These are phyloP conservation scores for Drosophila eohydei DNA, from an alignment of 2,888 invertebrate genomes.

Conservation along the genomic window DNA sequence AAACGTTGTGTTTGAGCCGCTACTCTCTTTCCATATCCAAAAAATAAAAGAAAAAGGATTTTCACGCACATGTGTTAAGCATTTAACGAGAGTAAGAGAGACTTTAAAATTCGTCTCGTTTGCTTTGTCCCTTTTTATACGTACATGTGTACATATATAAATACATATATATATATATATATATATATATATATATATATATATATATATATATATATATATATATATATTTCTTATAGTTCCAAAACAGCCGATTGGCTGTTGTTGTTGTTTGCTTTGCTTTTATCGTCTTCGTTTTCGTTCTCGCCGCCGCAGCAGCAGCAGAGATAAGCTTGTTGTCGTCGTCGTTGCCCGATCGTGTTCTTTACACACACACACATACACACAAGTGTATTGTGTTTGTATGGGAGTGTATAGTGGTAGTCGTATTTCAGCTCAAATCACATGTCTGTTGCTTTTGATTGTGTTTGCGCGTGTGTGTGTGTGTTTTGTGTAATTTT, in stretches of 20 bases:
- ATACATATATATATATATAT: background rate
- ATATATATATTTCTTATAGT: slow-evolving; percentile 25
- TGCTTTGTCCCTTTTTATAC: slow-evolving; percentile 49
- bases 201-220: slow-evolving; percentile 12
- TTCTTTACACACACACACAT: slow-evolving; percentile 41
- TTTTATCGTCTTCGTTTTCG: slow-evolving; percentile 73
- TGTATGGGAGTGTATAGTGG: slow-evolving; percentile 50
- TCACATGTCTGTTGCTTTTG: slow-evolving; percentile 59
- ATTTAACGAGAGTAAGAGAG: slow-evolving; percentile 26
- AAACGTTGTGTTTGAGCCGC: slow-evolving; percentile 15
- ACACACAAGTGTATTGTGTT: slow-evolving; percentile 26
- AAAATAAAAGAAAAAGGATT: slow-evolving; percentile 59
- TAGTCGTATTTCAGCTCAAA: slow-evolving; percentile 72
- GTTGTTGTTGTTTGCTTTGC: slow-evolving; percentile 72
- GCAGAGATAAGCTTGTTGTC: slow-evolving; percentile 69
- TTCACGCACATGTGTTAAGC: slow-evolving; percentile 71
- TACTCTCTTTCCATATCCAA: slow-evolving; percentile 10
- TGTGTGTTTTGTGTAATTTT: slow-evolving; percentile 54
- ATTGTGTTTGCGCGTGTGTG: slow-evolving; percentile 27
- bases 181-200: slow-evolving; percentile 7
- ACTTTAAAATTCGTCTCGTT: slow-evolving; percentile 40
- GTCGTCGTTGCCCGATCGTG: slow-evolving; percentile 55
- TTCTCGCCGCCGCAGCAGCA: slow-evolving; percentile 43
- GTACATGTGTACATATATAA: no score
- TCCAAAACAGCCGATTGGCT: slow-evolving; percentile 63